Evolutionary conservation across 2,113 vertebrate genomes (phyloP), one percentile per base, ranked within the genome.

Genomic region (Elephantulus edwardii): DNA sequence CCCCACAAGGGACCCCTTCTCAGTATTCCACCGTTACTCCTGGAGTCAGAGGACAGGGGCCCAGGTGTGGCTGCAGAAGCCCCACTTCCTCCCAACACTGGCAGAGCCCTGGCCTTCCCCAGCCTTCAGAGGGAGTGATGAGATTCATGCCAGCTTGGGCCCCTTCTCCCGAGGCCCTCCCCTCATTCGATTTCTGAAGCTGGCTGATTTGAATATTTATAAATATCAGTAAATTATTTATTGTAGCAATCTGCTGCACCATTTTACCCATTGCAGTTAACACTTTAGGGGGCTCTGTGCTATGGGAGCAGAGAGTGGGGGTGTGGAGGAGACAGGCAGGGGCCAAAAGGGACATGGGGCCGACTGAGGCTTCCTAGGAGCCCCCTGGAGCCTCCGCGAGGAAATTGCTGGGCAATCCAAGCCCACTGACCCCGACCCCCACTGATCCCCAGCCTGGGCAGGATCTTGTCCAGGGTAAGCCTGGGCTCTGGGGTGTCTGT

Each of bases 171-270:
- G 88, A 94, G 96, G 95, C 94, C 93, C 95, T 96, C 96, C 96
- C 97, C 96, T 95, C 97, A 96, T 97, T 97, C 96, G 97, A 96
- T 98, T 98, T 98, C 98, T 97, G 97, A 98, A 98, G 98, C 97
- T 90, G 96, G 98, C 99, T 98, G 98, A 99, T 98, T 99, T 99
- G 99, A 99, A 99, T 99, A 99, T 99, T 99, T 99, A 99, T 99
- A 99, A 99, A 99, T 99, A 98, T 98, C 97, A 98, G 99, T 99
- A 99, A 99, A 99, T 99, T 99, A 99, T 99, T 99, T 99, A 99
- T 99, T 98, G 98, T 99, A 98, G 99, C 99, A 99, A 99, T 99
- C 99, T 99, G 99, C 98, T 99, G 98, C 98, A 98, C 98, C 97
- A 97, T 98, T 98, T 97, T 97, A 97, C 97, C 98, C 95, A 97